Conservation (phyloP, 2,797 vertebrate species). For the Helicolenus hilgendorfi region DNA sequence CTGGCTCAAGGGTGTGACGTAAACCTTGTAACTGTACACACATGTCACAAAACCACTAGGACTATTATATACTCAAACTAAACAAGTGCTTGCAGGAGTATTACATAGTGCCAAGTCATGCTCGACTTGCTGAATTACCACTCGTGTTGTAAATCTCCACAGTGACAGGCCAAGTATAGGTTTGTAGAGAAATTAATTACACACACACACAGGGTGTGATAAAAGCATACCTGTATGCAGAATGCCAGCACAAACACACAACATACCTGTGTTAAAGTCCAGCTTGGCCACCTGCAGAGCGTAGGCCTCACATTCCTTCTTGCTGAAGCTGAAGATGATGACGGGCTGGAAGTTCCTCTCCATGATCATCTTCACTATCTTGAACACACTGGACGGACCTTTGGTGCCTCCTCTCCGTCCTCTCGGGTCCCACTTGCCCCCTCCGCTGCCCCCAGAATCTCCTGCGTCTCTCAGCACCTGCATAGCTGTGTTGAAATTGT, state of each 20-base stretch:
- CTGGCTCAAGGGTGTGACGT: background rate
- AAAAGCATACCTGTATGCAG: background rate
- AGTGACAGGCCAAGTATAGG: background rate
- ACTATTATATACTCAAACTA: background rate
- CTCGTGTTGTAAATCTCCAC: background rate
- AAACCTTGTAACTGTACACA: background rate
- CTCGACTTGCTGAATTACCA: background rate
- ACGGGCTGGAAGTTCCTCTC: conserved; percentile 99
- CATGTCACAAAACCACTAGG: background rate
- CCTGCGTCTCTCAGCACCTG: conserved; percentile 96
- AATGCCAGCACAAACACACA: background rate
- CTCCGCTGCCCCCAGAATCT: conserved; percentile 88
- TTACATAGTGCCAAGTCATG: background rate
- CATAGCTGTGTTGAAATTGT: conserved; percentile 99
- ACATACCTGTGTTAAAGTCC: conserved; percentile 96
- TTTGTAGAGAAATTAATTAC: background rate
- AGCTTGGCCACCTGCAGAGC: conserved; percentile 98
- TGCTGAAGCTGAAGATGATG: conserved; percentile 99
- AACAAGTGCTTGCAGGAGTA: background rate
- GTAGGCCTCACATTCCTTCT: conserved; percentile 99
- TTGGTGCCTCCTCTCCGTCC: conserved; percentile 96
- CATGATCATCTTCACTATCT: conserved; percentile 99
- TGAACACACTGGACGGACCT: conserved; percentile 98
- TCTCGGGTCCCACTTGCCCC: conserved; percentile 94
- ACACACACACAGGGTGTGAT: background rate